Conservation (phyloP, 2,797 vertebrate genomes). For the Dendrocincla tyrannina region DNA sequence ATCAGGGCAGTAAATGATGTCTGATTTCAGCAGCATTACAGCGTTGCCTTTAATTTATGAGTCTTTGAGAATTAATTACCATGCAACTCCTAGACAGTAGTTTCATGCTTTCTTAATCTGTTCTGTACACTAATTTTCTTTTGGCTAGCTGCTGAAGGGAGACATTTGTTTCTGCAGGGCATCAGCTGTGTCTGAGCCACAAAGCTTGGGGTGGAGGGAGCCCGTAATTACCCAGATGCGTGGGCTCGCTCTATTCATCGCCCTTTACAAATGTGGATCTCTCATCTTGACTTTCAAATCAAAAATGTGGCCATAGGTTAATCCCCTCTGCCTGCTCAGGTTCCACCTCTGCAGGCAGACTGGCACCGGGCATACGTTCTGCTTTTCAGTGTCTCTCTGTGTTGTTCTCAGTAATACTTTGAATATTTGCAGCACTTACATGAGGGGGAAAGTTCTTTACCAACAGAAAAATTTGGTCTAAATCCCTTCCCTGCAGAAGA, state of each 20-base stretch:
- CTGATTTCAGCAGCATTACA: neutral
- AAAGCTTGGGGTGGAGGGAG: neutral
- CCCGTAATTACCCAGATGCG: neutral
- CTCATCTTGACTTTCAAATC: conserved; percentile 1
- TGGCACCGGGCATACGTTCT: neutral
- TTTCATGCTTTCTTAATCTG: conserved; percentile 29
- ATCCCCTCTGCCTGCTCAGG: conserved; percentile 18
- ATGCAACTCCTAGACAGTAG: neutral
- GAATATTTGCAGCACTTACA: neutral
- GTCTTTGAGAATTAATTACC: neutral
- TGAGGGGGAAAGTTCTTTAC: neutral
- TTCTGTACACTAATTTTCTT: neutral
- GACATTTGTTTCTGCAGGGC: conserved; percentile 37
- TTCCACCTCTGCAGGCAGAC: neutral
- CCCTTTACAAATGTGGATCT: neutral
- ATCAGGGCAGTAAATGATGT: neutral
- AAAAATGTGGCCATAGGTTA: conserved; percentile 2
- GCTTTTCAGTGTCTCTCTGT: neutral
- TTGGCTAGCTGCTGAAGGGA: conserved; percentile 7
- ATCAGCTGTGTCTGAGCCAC: conserved; percentile 21
- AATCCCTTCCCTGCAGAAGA: neutral
- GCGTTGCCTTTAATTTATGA: neutral
- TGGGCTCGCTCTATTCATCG: neutral
- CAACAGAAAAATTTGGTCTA: neutral
- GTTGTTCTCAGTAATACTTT: neutral